phyloP scores from a whole-genome alignment of 2,797 vertebrate genomes.

The Myotis findleyi region DNA sequence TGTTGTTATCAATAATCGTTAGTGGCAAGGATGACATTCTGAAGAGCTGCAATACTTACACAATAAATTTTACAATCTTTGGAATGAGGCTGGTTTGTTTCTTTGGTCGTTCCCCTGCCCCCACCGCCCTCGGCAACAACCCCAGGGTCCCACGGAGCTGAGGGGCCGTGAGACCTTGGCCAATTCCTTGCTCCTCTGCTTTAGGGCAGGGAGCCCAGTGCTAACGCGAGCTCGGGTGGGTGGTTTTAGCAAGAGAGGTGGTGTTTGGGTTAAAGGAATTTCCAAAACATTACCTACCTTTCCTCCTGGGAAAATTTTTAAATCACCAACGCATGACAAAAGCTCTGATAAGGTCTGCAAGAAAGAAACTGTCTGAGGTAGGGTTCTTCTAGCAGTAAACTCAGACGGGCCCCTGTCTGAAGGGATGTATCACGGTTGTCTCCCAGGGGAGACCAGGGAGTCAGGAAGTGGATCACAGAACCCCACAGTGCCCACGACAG shows the following conservation, averaged over 20 bases:
- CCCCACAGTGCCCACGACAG: neutral
- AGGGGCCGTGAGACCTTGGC: neutral
- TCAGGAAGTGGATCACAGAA: neutral
- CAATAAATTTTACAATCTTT: conserved; percentile 91
- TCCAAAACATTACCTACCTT: neutral
- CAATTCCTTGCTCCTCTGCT: neutral
- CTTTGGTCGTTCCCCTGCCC: conserved; percentile 39
- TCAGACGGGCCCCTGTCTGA: rapidly evolving
- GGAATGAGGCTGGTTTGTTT: conserved; percentile 80
- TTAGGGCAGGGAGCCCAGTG: neutral
- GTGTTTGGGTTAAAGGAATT: neutral
- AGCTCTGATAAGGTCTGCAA: neutral
- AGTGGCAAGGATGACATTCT: conserved; percentile 87
- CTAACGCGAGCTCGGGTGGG: neutral
- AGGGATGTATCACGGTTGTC: neutral
- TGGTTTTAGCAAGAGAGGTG: neutral
- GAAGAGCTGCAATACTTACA: conserved; percentile 90
- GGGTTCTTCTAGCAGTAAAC: neutral
- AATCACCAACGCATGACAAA: neutral
- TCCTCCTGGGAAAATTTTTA: neutral
- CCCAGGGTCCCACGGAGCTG: rapidly evolving
- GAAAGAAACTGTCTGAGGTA: neutral
- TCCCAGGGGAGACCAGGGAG: neutral
- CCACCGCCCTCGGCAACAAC: rapidly evolving
- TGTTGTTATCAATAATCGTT: conserved; percentile 87